Percentiles rank a stretch among this genome's conserved stretches.
phyloP scores from a whole-genome alignment of 2,113 vertebrate species.

The Excalfactoria chinensis region DNA sequence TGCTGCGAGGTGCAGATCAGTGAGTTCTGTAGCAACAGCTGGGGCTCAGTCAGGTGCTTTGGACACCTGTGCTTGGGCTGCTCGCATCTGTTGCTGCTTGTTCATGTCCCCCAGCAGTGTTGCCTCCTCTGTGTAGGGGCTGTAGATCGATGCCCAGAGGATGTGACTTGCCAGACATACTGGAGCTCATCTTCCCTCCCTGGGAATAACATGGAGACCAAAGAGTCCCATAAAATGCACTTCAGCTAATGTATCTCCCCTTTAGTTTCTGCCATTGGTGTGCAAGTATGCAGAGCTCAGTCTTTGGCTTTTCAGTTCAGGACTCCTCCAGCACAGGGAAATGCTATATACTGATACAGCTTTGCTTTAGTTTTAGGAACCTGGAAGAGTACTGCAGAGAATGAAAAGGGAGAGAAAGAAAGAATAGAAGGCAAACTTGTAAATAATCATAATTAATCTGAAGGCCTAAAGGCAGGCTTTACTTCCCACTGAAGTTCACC shows the following conservation, averaged over 20 bases:
- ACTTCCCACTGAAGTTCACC: slow-evolving; percentile 48
- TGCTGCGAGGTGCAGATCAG: background rate
- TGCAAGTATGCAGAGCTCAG: accelerated
- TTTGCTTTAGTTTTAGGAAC: background rate
- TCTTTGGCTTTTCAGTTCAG: background rate
- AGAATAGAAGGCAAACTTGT: slow-evolving; percentile 8
- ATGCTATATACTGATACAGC: background rate
- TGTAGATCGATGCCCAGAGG: accelerated
- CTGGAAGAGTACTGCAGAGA: background rate
- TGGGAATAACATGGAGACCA: background rate
- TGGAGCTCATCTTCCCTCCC: accelerated
- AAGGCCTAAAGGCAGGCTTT: slow-evolving; percentile 32
- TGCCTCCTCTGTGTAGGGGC: accelerated
- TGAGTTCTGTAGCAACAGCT: background rate
- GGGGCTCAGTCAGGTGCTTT: background rate
- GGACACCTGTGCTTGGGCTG: background rate
- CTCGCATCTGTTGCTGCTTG: background rate
- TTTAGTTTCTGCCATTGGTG: accelerated
- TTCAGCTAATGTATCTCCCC: background rate
- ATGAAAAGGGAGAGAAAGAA: background rate
- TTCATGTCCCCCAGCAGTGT: background rate
- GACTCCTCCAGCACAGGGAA: background rate
- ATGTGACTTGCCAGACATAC: background rate
- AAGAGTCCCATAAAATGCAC: accelerated
- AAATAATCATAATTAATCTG: slow-evolving; percentile 61